Evolutionary conservation across 2,888 invertebrate species (phyloP).

Genomic region (Sialis fuliginosa): DNA sequence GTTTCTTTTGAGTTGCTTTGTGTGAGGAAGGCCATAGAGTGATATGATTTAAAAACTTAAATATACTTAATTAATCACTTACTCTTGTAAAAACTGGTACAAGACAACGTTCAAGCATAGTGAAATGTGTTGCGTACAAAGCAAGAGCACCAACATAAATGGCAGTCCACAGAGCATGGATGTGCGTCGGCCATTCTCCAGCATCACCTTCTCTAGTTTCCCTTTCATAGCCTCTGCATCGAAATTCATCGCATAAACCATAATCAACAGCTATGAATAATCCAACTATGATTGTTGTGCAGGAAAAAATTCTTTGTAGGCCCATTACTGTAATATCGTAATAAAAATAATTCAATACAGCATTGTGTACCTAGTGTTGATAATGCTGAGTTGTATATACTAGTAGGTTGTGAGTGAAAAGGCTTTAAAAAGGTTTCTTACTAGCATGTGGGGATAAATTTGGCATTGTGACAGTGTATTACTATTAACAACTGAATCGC

Average conservation of each 20-base stretch:
- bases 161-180: conserved; percentile 35
- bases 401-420: no score
- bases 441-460: no score
- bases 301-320: conserved; percentile 36
- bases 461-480: no score
- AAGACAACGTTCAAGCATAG: conserved; percentile 26
- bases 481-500: no score
- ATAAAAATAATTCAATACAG: no score
- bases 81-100: conserved; percentile 13
- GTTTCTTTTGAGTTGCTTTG: no score
- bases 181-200: conserved; percentile 29
- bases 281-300: conserved; percentile 39
- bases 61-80: neutral
- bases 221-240: conserved; percentile 33
- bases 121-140: conserved; percentile 32
- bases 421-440: no score
- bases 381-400: no score
- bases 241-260: conserved; percentile 39
- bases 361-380: no score
- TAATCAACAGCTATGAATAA: conserved; percentile 41
- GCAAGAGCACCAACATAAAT: conserved; percentile 33
- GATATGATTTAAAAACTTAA: no score
- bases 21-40: no score
- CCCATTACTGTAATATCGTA: conserved; percentile 31
- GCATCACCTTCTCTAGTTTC: conserved; percentile 22